phyloP scores from a whole-genome alignment of 2,797 vertebrate genomes.

The Acanthopagrus latus region DNA sequence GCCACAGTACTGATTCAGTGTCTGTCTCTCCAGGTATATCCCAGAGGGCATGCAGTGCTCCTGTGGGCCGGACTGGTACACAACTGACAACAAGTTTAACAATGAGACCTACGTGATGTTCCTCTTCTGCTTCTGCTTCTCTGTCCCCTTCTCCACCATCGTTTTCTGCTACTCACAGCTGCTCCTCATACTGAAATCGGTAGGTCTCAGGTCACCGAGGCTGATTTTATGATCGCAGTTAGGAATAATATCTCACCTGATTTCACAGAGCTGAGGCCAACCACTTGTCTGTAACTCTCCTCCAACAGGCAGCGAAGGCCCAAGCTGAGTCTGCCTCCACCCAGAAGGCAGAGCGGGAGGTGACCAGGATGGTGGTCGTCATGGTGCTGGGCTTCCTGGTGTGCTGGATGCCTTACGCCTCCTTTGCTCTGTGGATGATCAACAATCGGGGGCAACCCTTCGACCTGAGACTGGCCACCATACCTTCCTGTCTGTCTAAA shows the following conservation, averaged over 20 bases:
- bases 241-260: not conserved
- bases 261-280: not conserved
- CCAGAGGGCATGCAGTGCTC: conserved; percentile 86
- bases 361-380: conserved; percentile 86
- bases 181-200: conserved; percentile 83
- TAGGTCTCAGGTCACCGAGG: conserved; percentile 45
- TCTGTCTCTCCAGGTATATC: conserved; percentile 76
- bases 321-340: conserved; percentile 87
- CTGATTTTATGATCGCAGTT: not conserved
- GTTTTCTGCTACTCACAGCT: conserved; percentile 86
- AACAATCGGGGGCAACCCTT: conserved; percentile 80
- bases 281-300: not conserved
- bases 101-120: conserved; percentile 86
- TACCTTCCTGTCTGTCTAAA: conserved; percentile 85
- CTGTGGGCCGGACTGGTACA: conserved; percentile 86
- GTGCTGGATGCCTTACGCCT: conserved; percentile 83
- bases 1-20: not conserved
- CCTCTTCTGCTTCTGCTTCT: conserved; percentile 87
- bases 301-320: conserved; percentile 82
- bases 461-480: conserved; percentile 82
- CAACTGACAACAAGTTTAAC: conserved; percentile 83
- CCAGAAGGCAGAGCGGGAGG: conserved; percentile 87
- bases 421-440: conserved; percentile 82
- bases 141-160: conserved; percentile 81
- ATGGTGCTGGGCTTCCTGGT: conserved; percentile 87